These are phyloP conservation scores for Poecilia latipinna DNA, from an alignment of 2,113 vertebrate genomes.

Conservation along the genomic window DNA sequence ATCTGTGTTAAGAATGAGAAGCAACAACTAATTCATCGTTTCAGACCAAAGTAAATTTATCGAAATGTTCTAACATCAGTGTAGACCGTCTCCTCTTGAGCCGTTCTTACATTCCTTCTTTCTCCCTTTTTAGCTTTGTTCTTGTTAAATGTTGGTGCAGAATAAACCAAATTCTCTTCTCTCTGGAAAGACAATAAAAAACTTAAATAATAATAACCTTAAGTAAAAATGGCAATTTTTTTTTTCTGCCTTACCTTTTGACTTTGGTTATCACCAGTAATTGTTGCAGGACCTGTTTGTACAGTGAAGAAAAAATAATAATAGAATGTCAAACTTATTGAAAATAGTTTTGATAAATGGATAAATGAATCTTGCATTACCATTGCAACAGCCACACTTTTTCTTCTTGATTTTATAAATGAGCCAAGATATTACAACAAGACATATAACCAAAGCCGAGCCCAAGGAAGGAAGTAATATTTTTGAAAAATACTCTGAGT, in stretches of 20 bases:
- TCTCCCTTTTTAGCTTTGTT: fast-evolving
- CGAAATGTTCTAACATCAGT: slow-evolving; percentile 8
- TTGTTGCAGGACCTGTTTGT: background rate
- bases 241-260: background rate
- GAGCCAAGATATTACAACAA: slow-evolving; percentile 7
- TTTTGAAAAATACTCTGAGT: background rate
- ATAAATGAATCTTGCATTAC: fast-evolving
- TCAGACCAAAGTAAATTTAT: background rate
- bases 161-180: background rate
- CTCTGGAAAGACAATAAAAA: slow-evolving; percentile 1
- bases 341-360: background rate
- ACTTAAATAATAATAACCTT: background rate
- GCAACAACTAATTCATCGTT: background rate
- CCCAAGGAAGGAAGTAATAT: fast-evolving
- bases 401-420: background rate
- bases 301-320: background rate
- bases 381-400: fast-evolving
- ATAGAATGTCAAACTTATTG: background rate
- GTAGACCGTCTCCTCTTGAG: slow-evolving; percentile 12
- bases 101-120: background rate
- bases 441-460: background rate
- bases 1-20: background rate
- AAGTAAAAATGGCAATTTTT: background rate
- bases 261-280: no score
- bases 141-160: fast-evolving